Evolutionary conservation across 1,140 invertebrate genomes (phyloP), one percentile per base, ranked within the genome.

Genomic region (Microplitis mediator): DNA sequence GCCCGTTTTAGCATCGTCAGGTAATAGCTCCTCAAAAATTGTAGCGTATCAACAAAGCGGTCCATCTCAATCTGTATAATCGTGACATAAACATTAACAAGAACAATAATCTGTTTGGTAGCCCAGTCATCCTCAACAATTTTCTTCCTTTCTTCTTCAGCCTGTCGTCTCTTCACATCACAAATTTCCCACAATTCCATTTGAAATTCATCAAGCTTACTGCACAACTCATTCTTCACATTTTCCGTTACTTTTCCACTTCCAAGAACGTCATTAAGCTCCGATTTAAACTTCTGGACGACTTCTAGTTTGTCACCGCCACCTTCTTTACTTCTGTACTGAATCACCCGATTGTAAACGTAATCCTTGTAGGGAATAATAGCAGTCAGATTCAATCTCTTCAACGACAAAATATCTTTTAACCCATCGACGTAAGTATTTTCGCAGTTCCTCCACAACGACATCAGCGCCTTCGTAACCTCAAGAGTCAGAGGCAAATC

Each of bases 41-140:
- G 87, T 56, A 88, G 82, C 3, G 89, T 89, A 62, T 88, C 84
- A 2, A 80, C 73, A 71, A 79, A 89, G 80, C 90, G 84, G 75
- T 91, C 89, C 16, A 90, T 63, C 81, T 91, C 90, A 5, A 86
- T 76, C 75, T 91, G 90, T 77, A 90, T 80, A 34, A 87, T 85
- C 13, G 83, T 87, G 16, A 89, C 82, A 70, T 87, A 90, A 34
- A 88, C 84, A 75, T 91, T 90, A 2, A 80, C 79, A 50, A 91
- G 80, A 36, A 86, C 78, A n/a, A 84, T 82, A 0, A 89, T 74
- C 75, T 90, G 88, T 56, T 81, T 81, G 34, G 86, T 75, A 0
- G 85, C 74, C 90, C 90, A 91, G 58, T 89, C 84, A 72, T 89
- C 85, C 63, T 75, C 69, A 45, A 91, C 86, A 9, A 90, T 82